Evolutionary conservation across 2,113 vertebrate genomes (phyloP).

Genomic region (Phoxinus phoxinus): DNA sequence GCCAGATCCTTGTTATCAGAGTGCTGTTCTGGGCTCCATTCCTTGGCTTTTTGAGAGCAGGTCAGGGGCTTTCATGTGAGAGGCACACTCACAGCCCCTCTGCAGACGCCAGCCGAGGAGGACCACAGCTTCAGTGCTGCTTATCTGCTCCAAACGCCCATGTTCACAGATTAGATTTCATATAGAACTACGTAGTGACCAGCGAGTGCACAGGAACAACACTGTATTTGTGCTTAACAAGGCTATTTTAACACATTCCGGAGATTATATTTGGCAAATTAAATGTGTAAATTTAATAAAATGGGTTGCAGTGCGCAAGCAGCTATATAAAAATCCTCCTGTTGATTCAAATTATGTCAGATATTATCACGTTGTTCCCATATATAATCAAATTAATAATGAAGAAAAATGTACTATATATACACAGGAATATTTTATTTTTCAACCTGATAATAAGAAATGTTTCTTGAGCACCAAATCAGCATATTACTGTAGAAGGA

Average conservation of each 20-base stretch:
- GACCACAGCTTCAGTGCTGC: conserved; percentile 73
- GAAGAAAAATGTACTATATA: neutral
- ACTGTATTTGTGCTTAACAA: neutral
- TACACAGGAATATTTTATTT: no score
- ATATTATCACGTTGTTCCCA: neutral
- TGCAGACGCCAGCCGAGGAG: conserved; percentile 69
- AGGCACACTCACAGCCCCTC: conserved; percentile 68
- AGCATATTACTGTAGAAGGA: no score
- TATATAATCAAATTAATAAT: no score
- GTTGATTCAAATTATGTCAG: neutral
- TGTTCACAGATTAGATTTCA: conserved; percentile 68
- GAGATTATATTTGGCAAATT: neutral
- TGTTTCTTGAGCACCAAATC: no score
- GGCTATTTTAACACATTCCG: neutral
- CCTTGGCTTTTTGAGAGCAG: conserved; percentile 81
- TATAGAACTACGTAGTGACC: conserved; percentile 26
- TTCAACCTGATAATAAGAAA: no score
- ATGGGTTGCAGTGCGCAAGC: neutral
- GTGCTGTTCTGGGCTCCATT: conserved; percentile 86
- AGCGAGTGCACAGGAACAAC: neutral
- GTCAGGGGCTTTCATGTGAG: conserved; percentile 87
- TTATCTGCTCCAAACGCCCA: conserved; percentile 71
- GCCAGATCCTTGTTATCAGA: conserved; percentile 88
- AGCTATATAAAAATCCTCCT: neutral
- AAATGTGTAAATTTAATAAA: neutral